Evolutionary conservation across 1,140 invertebrate species (phyloP).

Genomic region (Cyrtorhinus lividipennis): DNA sequence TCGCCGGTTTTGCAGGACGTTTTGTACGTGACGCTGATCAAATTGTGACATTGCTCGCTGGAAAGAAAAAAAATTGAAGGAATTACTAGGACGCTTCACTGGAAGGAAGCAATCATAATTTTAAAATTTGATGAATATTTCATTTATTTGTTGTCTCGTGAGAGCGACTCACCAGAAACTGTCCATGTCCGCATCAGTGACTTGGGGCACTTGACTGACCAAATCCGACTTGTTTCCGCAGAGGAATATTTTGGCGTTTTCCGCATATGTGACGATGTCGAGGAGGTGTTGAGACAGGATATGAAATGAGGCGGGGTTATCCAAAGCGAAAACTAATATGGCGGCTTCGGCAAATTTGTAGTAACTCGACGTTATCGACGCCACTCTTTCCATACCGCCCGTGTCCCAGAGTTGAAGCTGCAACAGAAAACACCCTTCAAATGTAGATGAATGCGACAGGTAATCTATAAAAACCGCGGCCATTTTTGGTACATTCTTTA

Average conservation of each 20-base stretch:
- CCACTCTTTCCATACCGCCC: conserved; percentile 84
- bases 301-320: conserved; percentile 82
- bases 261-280: conserved; percentile 81
- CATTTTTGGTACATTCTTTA: too few relatives aligned
- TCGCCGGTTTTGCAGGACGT: conserved; percentile 80
- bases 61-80: conserved; percentile 28
- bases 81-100: not conserved
- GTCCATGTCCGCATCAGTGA: conserved; percentile 79
- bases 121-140: not conserved
- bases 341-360: conserved; percentile 88
- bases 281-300: conserved; percentile 77
- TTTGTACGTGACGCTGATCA: conserved; percentile 75
- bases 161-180: conserved; percentile 61
- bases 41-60: conserved; percentile 80
- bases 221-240: conserved; percentile 82
- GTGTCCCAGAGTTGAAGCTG: conserved; percentile 87
- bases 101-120: too few relatives aligned
- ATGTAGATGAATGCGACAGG: conserved; percentile 23
- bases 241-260: conserved; percentile 84
- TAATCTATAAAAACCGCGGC: too few relatives aligned
- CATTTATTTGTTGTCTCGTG: not conserved
- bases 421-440: too few relatives aligned
- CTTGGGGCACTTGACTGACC: conserved; percentile 50
- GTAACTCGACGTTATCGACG: conserved; percentile 83
- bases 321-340: conserved; percentile 75